Percentiles rank a stretch among this genome's conserved stretches.
These are phyloP conservation scores for Drosophila hydei DNA, from an alignment of 1,140 invertebrate genomes.

Conservation along the genomic window DNA sequence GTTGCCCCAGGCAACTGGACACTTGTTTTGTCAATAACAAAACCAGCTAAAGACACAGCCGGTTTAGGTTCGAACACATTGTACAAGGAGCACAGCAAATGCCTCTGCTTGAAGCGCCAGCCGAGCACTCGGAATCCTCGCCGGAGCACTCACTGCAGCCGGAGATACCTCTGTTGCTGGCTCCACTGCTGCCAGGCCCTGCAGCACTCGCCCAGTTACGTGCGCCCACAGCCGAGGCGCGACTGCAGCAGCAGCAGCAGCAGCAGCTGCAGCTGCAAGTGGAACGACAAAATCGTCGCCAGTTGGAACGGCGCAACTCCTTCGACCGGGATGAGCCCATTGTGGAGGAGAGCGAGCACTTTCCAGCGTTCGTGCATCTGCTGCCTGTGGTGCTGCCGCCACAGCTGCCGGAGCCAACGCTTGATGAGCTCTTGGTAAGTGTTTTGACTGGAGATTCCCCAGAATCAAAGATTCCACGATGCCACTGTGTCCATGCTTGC, in stretches of 20 bases:
- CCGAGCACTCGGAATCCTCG: conserved; percentile 67
- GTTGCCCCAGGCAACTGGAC: conserved; percentile 27
- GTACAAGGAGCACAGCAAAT: conserved; percentile 27
- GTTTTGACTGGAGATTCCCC: neutral
- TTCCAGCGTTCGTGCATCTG: conserved; percentile 80
- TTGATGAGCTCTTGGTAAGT: conserved; percentile 86
- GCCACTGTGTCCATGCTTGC: neutral
- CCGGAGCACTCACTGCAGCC: conserved; percentile 71
- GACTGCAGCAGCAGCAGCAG: conserved; percentile 50
- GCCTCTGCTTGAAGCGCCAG: conserved; percentile 73
- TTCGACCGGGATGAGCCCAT: conserved; percentile 70
- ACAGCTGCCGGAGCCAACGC: conserved; percentile 84
- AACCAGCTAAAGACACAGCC: conserved; percentile 29
- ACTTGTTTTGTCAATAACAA: conserved; percentile 56
- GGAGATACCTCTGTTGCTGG: conserved; percentile 59
- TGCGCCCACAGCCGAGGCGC: conserved; percentile 54
- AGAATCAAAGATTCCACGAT: no score
- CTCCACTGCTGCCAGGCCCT: conserved; percentile 50
- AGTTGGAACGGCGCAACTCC: conserved; percentile 53
- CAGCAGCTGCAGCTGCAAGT: conserved; percentile 37
- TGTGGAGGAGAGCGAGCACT: conserved; percentile 68
- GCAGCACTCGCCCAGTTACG: conserved; percentile 66
- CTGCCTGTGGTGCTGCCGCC: conserved; percentile 86
- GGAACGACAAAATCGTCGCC: conserved; percentile 46
- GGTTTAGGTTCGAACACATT: neutral